Percentiles rank a stretch among this genome's conserved stretches.
These are phyloP conservation scores for Mythimna pallens DNA, from an alignment of 2,888 invertebrate genomes.

Conservation along the genomic window DNA sequence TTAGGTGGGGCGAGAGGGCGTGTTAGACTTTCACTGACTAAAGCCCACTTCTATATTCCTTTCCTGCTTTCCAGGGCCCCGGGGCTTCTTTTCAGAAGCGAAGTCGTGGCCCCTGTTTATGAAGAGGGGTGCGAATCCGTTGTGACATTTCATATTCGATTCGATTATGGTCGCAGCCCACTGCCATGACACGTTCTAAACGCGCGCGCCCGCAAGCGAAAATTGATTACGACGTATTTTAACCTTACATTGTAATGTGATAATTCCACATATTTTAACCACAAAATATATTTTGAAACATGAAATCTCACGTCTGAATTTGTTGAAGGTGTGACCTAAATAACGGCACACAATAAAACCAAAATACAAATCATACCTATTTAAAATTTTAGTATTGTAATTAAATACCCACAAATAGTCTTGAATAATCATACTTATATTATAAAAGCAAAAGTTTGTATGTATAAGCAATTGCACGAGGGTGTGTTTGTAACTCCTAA, in stretches of 20 bases:
- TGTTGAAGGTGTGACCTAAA: neutral
- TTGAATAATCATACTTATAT: neutral
- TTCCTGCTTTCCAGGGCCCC: too few relatives aligned
- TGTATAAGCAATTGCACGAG: too few relatives aligned
- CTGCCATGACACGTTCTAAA: slow-evolving; percentile 10
- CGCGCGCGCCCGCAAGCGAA: neutral
- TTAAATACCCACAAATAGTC: neutral
- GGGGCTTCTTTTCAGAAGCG: too few relatives aligned
- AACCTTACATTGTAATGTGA: neutral
- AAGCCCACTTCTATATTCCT: too few relatives aligned
- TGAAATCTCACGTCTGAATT: neutral
- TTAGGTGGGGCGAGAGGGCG: too few relatives aligned
- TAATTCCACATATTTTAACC: slow-evolving; percentile 11
- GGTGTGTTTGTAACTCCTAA: too few relatives aligned
- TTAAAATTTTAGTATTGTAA: too few relatives aligned
- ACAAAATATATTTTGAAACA: neutral
- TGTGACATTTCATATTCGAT: slow-evolving; percentile 41
- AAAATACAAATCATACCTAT: too few relatives aligned
- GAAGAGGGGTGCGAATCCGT: slow-evolving; percentile 21
- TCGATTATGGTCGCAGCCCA: slow-evolving; percentile 41
- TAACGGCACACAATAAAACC: too few relatives aligned
- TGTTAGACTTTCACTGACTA: too few relatives aligned
- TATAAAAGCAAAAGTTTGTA: too few relatives aligned
- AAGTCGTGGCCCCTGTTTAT: slow-evolving; percentile 5
- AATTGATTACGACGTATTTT: slow-evolving; percentile 27